Percentiles rank a stretch among this genome's conserved stretches.
Evolutionary conservation across 2,113 vertebrate genomes (phyloP).

Genomic region (Mormyrus iriodes): DNA sequence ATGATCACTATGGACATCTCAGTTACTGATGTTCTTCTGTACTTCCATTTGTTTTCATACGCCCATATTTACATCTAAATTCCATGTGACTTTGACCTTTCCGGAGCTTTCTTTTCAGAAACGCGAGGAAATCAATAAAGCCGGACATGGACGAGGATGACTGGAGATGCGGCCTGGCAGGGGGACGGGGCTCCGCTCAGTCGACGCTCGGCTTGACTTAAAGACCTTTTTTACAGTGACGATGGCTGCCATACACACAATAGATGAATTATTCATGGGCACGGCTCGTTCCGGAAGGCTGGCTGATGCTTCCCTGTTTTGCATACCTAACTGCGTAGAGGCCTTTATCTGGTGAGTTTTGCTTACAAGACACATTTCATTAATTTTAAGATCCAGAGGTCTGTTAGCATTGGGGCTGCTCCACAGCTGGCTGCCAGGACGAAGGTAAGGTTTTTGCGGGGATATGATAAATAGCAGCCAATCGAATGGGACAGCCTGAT

Average conservation of each 20-base stretch:
- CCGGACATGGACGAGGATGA: not conserved
- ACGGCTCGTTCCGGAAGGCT: not conserved
- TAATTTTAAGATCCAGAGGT: conserved; percentile 1
- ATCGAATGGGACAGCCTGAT: not conserved
- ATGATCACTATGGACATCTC: not conserved
- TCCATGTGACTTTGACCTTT: conserved; percentile 9
- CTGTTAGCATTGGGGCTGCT: not conserved
- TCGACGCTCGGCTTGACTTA: not conserved
- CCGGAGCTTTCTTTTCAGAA: not conserved
- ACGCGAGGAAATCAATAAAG: conserved; percentile 16
- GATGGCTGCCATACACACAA: conserved; percentile 13
- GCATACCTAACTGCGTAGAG: not conserved
- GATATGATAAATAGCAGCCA: not conserved
- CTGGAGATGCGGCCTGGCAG: not conserved
- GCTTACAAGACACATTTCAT: conserved; percentile 3
- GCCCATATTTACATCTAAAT: not conserved
- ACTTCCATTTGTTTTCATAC: not conserved
- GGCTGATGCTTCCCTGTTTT: not conserved
- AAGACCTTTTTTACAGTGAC: conserved; percentile 21
- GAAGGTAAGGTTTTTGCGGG: not conserved
- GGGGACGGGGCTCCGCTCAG: not conserved
- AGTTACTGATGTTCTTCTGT: not conserved
- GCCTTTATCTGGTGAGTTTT: not conserved
- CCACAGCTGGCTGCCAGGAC: not conserved
- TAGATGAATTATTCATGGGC: conserved; percentile 22